Evolutionary conservation across 2,888 invertebrate species (phyloP), one percentile per base, ranked within the genome.

Genomic region (Calephelis perditalis): DNA sequence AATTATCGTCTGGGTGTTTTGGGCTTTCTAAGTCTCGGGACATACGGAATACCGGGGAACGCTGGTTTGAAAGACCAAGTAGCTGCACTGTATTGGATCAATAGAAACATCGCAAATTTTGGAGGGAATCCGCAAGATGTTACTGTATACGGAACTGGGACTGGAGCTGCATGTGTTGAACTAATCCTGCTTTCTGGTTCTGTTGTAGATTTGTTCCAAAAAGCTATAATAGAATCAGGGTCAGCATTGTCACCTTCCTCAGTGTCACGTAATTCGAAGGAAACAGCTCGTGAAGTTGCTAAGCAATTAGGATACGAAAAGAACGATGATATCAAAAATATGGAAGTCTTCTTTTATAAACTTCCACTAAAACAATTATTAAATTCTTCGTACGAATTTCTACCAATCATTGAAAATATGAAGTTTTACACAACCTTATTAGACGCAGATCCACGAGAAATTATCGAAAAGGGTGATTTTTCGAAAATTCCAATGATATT

Each of bases 51-150:
- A 0, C 78, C 85, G 0, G 91, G 88, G 2, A 91, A 91, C 61
- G 82, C 80, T 1, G 91, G 90, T 1, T 65, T 91, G 11, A 90
- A 89, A 62, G 91, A 91, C 68, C 86, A 86, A 66, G 74, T 87
- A 35, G 81, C 84, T 0, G 87, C 85, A 0, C 68, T 91, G 1
- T 81, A 86, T 67, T 91, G 91, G 91, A 70, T 91, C 0, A 76
- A 86, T 44, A 78, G 71, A 57, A 91, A 91, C 63, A 86, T 91
- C 1, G 77, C 65, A 1, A 71, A 70, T 37, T 91, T 91, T 63
- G 86, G 86, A 2, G 91, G 91, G 0, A 77, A 85, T 65, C 79
- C 84, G 2, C 47, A 62, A 2, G 79, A 84, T 56, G 75, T 91
- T 26, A 89, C 86, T 0, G 66, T 84, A 0, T 86, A 88, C 61